Percentiles rank a stretch among this genome's conserved stretches.
These are phyloP conservation scores for Neodiprion pinetum DNA, from an alignment of 1,140 invertebrate species.

Conservation along the genomic window DNA sequence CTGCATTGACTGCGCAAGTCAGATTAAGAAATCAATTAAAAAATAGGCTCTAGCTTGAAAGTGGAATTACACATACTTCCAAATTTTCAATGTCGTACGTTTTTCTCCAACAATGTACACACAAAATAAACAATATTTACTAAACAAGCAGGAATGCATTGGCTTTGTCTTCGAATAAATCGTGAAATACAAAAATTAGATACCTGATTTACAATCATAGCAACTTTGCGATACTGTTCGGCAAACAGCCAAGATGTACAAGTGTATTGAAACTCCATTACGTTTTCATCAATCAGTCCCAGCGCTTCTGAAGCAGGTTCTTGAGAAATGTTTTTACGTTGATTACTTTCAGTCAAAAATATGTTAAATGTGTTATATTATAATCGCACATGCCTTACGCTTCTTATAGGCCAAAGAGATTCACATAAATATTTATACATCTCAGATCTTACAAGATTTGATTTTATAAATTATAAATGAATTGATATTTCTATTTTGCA, in stretches of 20 bases:
- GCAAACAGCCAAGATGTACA: no score
- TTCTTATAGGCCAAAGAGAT: conserved; percentile 1
- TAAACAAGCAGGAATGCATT: no score
- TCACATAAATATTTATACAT: conserved; percentile 1
- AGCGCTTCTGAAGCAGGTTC: conserved; percentile 8
- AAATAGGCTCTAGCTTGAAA: no score
- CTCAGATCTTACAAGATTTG: neutral
- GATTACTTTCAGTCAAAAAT: conserved; percentile 49
- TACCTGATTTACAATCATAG: neutral
- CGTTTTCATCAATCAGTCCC: neutral
- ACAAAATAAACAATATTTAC: no score
- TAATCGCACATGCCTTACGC: neutral
- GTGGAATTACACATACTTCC: no score
- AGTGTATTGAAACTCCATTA: no score
- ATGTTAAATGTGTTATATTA: conserved; percentile 32
- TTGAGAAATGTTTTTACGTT: conserved; percentile 36
- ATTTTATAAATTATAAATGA: conserved; percentile 4
- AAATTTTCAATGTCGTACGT: no score
- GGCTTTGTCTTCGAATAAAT: no score
- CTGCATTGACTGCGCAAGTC: no score
- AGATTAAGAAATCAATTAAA: no score
- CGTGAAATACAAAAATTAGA: neutral
- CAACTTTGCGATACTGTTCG: no score
- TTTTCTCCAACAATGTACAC: no score
- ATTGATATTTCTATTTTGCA: neutral